Conservation (phyloP, 2,888 invertebrate genomes). For the Saturnia japonica region DNA sequence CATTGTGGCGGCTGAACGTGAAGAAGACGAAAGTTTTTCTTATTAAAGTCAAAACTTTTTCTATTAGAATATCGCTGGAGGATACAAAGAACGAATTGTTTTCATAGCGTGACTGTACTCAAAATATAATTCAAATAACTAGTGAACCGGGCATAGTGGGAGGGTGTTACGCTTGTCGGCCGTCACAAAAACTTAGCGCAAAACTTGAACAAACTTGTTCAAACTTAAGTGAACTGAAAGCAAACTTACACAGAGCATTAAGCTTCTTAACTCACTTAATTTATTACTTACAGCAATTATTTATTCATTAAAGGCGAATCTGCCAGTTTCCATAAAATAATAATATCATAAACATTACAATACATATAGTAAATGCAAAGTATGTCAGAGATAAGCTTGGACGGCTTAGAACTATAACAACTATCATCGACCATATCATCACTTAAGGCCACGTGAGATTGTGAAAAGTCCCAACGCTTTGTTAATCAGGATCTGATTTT, state of each 20-base stretch:
- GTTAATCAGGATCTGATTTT: too few relatives aligned
- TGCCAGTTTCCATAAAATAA: not conserved
- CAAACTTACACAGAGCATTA: constrained; percentile 42
- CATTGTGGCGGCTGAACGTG: too few relatives aligned
- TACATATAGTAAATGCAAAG: not conserved
- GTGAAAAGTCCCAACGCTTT: too few relatives aligned
- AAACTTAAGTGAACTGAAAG: constrained; percentile 29
- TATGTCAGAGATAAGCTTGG: too few relatives aligned
- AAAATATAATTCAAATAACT: constrained; percentile 50
- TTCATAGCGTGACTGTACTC: constrained; percentile 31
- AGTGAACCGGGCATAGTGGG: constrained; percentile 43
- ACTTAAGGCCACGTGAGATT: too few relatives aligned
- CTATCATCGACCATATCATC: too few relatives aligned
- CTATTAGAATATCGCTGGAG: too few relatives aligned
- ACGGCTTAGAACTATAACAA: too few relatives aligned
- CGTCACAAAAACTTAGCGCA: constrained; percentile 52
- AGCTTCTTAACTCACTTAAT: constrained; percentile 49
- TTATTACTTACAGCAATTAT: constrained; percentile 54
- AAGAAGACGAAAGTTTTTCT: too few relatives aligned
- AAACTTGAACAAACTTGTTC: constrained; percentile 39
- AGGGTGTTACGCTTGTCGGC: constrained; percentile 43
- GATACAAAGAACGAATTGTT: not conserved
- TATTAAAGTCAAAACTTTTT: too few relatives aligned
- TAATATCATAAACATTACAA: not conserved
- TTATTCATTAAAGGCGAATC: constrained; percentile 38